These are phyloP conservation scores for Platycheirus albimanus DNA, from an alignment of 2,888 invertebrate species.

Conservation along the genomic window DNA sequence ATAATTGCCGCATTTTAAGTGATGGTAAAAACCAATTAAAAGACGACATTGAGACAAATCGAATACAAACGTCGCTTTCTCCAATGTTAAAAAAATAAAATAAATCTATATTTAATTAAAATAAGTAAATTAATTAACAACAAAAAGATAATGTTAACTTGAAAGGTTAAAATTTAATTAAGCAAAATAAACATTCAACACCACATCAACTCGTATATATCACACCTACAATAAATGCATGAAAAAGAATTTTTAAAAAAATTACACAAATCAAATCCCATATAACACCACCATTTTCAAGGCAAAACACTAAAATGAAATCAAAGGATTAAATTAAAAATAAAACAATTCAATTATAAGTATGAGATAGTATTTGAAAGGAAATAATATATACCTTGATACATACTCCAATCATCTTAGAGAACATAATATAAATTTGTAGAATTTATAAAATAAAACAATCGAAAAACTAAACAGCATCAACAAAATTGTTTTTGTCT, in stretches of 20 bases:
- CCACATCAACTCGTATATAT: conserved; percentile 55
- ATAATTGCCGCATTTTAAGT: conserved; percentile 77
- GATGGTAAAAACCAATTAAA: conserved; percentile 77
- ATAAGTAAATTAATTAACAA: conserved; percentile 76
- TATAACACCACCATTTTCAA: conserved; percentile 48
- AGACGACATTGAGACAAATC: conserved; percentile 76
- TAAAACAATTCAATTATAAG: conserved; percentile 49
- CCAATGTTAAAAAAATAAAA: conserved; percentile 77
- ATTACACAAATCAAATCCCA: conserved; percentile 16
- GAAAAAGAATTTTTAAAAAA: conserved; percentile 42
- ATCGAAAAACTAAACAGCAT: conserved; percentile 53
- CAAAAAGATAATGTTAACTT: conserved; percentile 46
- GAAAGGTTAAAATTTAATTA: conserved; percentile 70
- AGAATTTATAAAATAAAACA: conserved; percentile 69
- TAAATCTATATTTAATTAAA: conserved; percentile 73
- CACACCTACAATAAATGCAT: conserved; percentile 50
- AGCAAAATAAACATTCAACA: conserved; percentile 64
- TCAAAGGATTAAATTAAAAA: conserved; percentile 43
- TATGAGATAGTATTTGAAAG: conserved; percentile 57
- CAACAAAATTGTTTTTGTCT: too few species aligned
- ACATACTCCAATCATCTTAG: conserved; percentile 76
- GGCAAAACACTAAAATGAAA: conserved; percentile 44
- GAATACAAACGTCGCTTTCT: conserved; percentile 76
- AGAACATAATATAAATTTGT: conserved; percentile 75
- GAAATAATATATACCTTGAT: conserved; percentile 72